These are phyloP conservation scores for Metellina segmentata DNA, from an alignment of 2,888 invertebrate genomes.

Conservation along the genomic window DNA sequence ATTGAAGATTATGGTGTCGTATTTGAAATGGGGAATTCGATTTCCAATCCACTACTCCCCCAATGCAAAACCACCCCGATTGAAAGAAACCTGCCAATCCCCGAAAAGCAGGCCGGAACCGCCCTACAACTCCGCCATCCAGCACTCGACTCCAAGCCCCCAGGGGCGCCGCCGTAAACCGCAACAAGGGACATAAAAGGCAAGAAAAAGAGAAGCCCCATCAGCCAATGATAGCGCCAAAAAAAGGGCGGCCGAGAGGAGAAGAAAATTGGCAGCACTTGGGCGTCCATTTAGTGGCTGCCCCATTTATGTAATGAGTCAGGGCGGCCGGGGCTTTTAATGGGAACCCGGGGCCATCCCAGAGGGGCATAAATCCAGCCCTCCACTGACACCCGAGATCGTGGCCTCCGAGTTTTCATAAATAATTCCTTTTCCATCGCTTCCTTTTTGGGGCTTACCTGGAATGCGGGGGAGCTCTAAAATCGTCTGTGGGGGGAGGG, in stretches of 20 bases:
- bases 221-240: conserved; percentile 58
- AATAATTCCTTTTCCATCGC: conserved; percentile 54
- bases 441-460: background rate
- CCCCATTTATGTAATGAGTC: conserved; percentile 73
- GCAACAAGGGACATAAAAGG: background rate
- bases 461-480: background rate
- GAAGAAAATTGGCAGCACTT: background rate
- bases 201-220: background rate
- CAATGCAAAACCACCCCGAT: no score
- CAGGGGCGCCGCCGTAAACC: background rate
- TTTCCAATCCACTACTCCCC: no score
- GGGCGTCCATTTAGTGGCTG: conserved; percentile 7
- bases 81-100: no score
- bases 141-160: background rate
- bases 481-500: no score
- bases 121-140: conserved; percentile 19
- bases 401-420: conserved; percentile 55
- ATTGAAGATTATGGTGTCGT: no score
- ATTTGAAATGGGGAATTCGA: no score
- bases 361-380: conserved; percentile 39
- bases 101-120: background rate
- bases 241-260: background rate
- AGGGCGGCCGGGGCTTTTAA: conserved; percentile 56
- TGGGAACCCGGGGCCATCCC: conserved; percentile 49
- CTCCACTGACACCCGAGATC: conserved; percentile 18